Conservation (phyloP, 2,113 vertebrate species). For the Theristicus caerulescens region DNA sequence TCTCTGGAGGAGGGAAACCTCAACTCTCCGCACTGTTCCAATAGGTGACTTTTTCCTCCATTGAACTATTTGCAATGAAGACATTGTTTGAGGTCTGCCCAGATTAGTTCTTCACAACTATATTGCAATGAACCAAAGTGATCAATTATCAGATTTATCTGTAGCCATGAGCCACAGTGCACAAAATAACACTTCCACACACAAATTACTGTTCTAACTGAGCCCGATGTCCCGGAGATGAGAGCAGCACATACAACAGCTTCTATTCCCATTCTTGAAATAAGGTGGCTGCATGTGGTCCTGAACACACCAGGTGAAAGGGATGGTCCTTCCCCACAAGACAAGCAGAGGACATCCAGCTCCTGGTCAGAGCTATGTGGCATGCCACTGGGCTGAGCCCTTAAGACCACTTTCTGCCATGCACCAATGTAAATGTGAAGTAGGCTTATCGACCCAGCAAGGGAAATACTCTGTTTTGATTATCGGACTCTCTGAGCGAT, state of each 20-base stretch:
- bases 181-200: neutral
- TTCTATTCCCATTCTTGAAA: neutral
- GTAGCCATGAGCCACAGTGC: neutral
- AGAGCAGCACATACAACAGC: neutral
- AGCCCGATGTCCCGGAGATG: neutral
- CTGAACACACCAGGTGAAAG: neutral
- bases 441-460: neutral
- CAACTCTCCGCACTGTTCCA: neutral
- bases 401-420: neutral
- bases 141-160: neutral
- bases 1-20: neutral
- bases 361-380: neutral
- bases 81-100: neutral
- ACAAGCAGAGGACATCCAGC: neutral
- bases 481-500: neutral
- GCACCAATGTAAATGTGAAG: accelerated
- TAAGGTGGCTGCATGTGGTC: accelerated
- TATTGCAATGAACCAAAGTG: neutral
- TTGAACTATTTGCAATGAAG: neutral
- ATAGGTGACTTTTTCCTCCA: neutral
- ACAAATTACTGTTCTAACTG: neutral
- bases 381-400: neutral
- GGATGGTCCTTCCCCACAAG: neutral
- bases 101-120: neutral
- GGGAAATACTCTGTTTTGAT: neutral